A percentile compares a stretch with the other conserved stretches of the same genome.
phyloP scores from a whole-genome alignment of 1,140 invertebrate species.

The Trinorchestia longiramus region DNA sequence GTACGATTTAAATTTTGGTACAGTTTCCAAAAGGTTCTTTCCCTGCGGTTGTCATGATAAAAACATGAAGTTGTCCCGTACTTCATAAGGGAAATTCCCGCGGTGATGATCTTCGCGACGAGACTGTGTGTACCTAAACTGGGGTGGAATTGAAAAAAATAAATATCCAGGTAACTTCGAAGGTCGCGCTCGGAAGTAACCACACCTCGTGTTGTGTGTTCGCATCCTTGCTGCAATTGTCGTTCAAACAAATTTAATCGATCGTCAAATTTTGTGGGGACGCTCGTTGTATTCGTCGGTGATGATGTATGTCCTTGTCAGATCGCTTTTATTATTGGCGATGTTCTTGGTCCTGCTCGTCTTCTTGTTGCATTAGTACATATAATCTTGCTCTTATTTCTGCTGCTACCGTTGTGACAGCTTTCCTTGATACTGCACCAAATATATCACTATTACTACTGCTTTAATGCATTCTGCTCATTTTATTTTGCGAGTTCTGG shows the following conservation, averaged over 20 bases:
- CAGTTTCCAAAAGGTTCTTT: neutral
- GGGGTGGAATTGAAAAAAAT: neutral
- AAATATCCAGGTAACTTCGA: neutral
- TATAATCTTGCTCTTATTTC: no score
- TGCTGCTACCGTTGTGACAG: no score
- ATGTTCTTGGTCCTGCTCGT: no score
- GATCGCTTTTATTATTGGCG: no score
- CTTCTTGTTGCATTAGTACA: no score
- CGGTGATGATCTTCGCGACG: neutral
- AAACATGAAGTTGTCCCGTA: neutral
- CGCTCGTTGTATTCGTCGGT: neutral
- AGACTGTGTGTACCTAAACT: neutral
- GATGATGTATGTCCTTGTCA: neutral
- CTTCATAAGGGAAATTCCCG: neutral
- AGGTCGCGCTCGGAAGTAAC: neutral
- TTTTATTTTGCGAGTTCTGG: no score
- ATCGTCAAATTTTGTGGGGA: neutral
- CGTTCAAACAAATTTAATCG: neutral
- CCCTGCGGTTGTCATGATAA: neutral
- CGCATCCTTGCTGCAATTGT: neutral
- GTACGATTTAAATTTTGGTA: neutral
- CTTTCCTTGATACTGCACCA: no score
- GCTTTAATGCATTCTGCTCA: no score
- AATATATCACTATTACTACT: no score
- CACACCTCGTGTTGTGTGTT: neutral